A percentile compares a stretch with the other conserved stretches of the same genome.
phyloP scores from a whole-genome alignment of 2,113 vertebrate species.

The Maccullochella peelii region DNA sequence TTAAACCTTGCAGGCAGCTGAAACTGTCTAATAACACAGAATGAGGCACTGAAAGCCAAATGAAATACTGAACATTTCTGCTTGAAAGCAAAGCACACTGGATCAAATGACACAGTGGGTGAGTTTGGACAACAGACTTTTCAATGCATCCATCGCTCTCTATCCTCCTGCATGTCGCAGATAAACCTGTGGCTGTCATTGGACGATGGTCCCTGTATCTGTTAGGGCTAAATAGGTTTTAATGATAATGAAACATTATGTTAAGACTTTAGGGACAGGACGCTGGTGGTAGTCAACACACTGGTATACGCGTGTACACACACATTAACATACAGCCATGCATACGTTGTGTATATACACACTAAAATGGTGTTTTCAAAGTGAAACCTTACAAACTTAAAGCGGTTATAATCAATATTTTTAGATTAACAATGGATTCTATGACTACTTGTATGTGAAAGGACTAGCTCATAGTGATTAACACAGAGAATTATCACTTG shows the following conservation, averaged over 20 bases:
- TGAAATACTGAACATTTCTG: constrained; percentile 35
- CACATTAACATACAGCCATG: background rate
- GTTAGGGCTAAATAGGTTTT: background rate
- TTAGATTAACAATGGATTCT: too few relatives aligned
- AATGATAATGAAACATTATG: background rate
- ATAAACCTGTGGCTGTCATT: background rate
- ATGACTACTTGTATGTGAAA: too few relatives aligned
- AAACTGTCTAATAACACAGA: constrained; percentile 30
- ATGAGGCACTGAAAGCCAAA: constrained; percentile 15
- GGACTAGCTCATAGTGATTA: too few relatives aligned
- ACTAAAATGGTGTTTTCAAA: too few relatives aligned
- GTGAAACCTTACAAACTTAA: too few relatives aligned
- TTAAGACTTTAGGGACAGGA: background rate
- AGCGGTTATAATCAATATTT: too few relatives aligned
- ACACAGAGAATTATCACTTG: too few relatives aligned
- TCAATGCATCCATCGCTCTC: background rate
- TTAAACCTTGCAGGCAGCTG: constrained; percentile 33
- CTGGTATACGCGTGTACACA: background rate
- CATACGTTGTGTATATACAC: background rate
- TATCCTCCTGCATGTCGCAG: background rate
- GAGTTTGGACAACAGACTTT: constrained; percentile 29
- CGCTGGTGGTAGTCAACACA: background rate
- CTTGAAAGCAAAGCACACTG: constrained; percentile 15
- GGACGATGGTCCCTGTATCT: background rate
- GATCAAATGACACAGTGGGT: constrained; percentile 46